Evolutionary conservation across 2,113 vertebrate species (phyloP).

Genomic region (Diadophis punctatus): DNA sequence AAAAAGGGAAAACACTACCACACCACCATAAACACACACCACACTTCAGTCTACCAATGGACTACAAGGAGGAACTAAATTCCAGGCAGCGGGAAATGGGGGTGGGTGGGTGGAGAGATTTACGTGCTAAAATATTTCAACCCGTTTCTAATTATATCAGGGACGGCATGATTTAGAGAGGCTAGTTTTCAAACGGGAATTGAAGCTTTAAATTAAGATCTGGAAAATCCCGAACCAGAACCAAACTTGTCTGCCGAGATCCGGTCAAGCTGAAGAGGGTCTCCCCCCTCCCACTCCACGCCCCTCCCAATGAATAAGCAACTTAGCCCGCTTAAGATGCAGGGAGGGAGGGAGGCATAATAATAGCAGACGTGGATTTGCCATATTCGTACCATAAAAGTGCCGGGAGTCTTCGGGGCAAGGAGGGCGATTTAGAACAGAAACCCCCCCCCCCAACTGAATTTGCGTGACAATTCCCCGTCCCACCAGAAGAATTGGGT

Average conservation of each 20-base stretch:
- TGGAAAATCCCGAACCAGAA: neutral
- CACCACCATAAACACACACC: neutral
- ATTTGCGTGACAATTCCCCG: neutral
- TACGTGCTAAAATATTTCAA: neutral
- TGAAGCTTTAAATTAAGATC: neutral
- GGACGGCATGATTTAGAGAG: neutral
- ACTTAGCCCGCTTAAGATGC: constrained; percentile 32
- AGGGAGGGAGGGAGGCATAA: constrained; percentile 61
- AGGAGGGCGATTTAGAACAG: neutral
- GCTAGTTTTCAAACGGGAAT: neutral
- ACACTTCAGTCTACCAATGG: neutral
- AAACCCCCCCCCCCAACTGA: neutral
- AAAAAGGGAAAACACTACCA: neutral
- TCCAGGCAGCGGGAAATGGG: neutral
- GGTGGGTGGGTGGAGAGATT: neutral
- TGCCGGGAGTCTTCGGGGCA: neutral
- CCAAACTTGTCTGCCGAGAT: neutral
- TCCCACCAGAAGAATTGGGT: neutral
- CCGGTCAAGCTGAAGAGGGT: neutral
- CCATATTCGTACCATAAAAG: neutral
- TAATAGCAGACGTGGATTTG: neutral
- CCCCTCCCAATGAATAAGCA: too few species aligned
- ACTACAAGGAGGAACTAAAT: neutral
- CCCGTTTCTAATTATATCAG: constrained; percentile 28
- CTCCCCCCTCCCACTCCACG: too few species aligned